Base-by-base conservation (phyloP, 1,140 invertebrate species). In the Gonatopus flavifemur region DNA sequence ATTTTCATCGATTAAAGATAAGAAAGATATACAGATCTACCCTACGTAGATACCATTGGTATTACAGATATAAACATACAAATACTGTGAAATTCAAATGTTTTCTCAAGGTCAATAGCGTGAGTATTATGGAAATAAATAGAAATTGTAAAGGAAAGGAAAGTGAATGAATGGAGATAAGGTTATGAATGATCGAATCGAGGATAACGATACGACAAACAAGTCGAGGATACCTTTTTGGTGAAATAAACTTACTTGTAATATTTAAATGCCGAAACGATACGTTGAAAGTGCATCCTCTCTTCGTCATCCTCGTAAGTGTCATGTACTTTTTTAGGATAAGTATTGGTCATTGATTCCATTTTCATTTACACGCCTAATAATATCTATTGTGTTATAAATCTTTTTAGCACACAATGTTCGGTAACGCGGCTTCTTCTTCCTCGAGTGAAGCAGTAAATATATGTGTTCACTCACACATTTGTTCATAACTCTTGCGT, bases 201-300 rank as follows among this genome's bases (percentile, higher is more conserved):
- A 28, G 12, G 25, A 7, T 28, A 6, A 12, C 25, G 25, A 12
- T 28, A 6, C 25, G 6, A 28, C 6, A 12, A 12, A 28, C 6
- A 28, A 28, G 12, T 28, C 25, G 25, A 7, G n/a, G n/a, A 7
- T 28, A 6, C 25, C 25, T 12, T 12, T 12, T 28, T 28, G 6
- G 25, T 28, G 12, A 56, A 64, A 55, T 65, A 32, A 24, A 76
- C 77, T 81, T 72, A 91, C 90, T 85, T 89, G 77, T 93, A 93
- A 72, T 85, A 85, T 78, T 83, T 84, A 68, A 91, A 92, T 42
- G 90, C 89, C 55, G 84, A 82, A 2, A 92, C 81, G 57, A 93
- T 88, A 16, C 87, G 82, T 55, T 86, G 81, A 76, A 91, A 93
- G 71, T 92, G 89, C 52, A 84, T 83, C 56, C 82, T 81, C 67